Percentiles rank a stretch among this genome's conserved stretches.
These are phyloP conservation scores for Picathartes gymnocephalus DNA, from an alignment of 2,113 vertebrate genomes.

Conservation along the genomic window DNA sequence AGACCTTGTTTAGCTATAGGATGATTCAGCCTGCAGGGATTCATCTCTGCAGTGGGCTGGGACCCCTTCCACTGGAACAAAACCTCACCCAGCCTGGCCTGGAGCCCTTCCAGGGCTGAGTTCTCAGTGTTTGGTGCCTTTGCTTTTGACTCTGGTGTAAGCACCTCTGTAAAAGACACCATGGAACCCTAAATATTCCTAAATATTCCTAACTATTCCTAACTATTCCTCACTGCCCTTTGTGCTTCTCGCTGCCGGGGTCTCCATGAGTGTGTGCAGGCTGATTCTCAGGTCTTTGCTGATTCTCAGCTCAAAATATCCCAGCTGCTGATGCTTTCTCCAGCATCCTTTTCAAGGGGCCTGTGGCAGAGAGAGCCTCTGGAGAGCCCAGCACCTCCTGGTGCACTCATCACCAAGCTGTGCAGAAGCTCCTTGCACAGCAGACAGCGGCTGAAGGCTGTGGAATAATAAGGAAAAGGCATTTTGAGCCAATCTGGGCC, in stretches of 20 bases:
- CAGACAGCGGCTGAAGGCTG: neutral
- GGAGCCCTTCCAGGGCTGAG: neutral
- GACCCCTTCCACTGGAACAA: neutral
- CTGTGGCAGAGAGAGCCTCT: neutral
- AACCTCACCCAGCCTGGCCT: neutral
- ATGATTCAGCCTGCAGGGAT: neutral
- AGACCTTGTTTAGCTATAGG: neutral
- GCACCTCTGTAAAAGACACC: fast-evolving
- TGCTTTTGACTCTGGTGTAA: neutral
- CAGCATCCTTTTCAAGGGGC: neutral
- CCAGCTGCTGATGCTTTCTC: neutral
- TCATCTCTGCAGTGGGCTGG: neutral
- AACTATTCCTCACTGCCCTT: neutral
- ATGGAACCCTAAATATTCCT: neutral
- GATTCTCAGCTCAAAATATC: neutral
- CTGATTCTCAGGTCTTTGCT: neutral
- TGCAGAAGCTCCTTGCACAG: neutral
- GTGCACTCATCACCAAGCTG: neutral
- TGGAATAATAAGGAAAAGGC: neutral
- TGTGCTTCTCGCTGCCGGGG: neutral
- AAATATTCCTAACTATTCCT: no score
- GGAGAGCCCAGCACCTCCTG: neutral
- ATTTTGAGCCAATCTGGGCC: neutral
- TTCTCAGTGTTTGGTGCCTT: neutral
- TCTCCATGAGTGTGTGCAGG: neutral